Conservation (phyloP, 2,797 vertebrate species). For the Agapornis canus region DNA sequence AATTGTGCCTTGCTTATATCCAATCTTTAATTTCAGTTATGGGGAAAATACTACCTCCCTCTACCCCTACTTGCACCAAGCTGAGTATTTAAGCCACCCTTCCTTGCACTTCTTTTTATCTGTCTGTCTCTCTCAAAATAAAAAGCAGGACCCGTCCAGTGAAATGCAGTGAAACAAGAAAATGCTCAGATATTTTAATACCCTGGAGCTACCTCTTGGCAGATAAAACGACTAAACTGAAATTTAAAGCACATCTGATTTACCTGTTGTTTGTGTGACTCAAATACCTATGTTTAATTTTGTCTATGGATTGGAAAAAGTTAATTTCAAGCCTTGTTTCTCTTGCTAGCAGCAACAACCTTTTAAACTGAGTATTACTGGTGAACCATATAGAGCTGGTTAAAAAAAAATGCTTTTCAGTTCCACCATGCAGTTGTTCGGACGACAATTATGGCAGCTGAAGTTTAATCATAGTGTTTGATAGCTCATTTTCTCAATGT, state of each 20-base stretch:
- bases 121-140: background rate
- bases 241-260: conserved; percentile 70
- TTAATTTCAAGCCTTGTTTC: conserved; percentile 82
- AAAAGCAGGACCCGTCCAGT: conserved; percentile 9
- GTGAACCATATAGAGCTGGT: conserved; percentile 74
- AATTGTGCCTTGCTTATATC: background rate
- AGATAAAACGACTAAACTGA: conserved; percentile 48
- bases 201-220: conserved; percentile 15
- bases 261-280: conserved; percentile 74
- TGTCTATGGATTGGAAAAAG: conserved; percentile 78
- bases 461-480: conserved; percentile 90
- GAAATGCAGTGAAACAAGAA: conserved; percentile 41
- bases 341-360: conserved; percentile 78
- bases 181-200: conserved; percentile 39
- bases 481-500: conserved; percentile 93
- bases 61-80: background rate
- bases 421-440: conserved; percentile 82
- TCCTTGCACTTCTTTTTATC: background rate
- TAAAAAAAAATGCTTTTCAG: conserved; percentile 76
- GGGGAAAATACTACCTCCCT: background rate
- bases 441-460: conserved; percentile 87
- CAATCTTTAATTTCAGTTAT: background rate
- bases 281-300: conserved; percentile 76
- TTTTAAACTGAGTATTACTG: conserved; percentile 77
- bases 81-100: background rate